Evolutionary conservation across 2,888 invertebrate genomes (phyloP).

Genomic region (Agriopis marginaria): DNA sequence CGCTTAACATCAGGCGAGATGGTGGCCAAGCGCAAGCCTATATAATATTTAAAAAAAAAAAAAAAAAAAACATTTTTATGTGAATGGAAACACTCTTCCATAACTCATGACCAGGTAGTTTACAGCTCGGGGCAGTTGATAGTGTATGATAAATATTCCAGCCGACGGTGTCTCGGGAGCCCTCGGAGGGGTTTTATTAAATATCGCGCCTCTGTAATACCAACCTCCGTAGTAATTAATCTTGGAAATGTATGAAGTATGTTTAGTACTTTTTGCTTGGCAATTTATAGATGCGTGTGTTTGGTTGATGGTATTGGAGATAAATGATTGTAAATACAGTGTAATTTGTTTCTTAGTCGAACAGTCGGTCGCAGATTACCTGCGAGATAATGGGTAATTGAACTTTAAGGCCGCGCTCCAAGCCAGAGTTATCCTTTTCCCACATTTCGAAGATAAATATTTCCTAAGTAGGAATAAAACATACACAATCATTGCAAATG

Average conservation of each 20-base stretch:
- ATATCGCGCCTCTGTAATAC: conserved; percentile 15
- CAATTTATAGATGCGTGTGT: conserved; percentile 21
- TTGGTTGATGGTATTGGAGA: conserved; percentile 8
- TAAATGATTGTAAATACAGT: conserved; percentile 12
- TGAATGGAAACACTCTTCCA: conserved; percentile 57
- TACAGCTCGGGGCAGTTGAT: conserved; percentile 46
- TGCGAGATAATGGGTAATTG: neutral
- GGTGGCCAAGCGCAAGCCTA: no score
- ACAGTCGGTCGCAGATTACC: neutral
- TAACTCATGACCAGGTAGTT: conserved; percentile 64
- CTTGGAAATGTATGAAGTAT: conserved; percentile 8
- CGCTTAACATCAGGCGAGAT: no score
- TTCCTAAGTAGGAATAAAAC: no score
- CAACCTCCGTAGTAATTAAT: conserved; percentile 24
- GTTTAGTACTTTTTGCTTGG: conserved; percentile 23
- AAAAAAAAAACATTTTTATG: conserved; percentile 38
- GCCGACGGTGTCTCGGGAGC: conserved; percentile 20
- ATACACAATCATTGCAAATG: no score
- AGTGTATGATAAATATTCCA: conserved; percentile 49
- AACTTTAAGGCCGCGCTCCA: neutral
- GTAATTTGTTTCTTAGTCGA: neutral
- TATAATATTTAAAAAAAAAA: no score
- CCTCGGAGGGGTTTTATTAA: conserved; percentile 29
- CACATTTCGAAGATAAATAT: no score
- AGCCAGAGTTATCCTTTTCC: no score